Evolutionary conservation across 53 echinoderm and acorn worm species (phyloP), one percentile per base, ranked within the genome.

Genomic region (Zoroaster sp.): DNA sequence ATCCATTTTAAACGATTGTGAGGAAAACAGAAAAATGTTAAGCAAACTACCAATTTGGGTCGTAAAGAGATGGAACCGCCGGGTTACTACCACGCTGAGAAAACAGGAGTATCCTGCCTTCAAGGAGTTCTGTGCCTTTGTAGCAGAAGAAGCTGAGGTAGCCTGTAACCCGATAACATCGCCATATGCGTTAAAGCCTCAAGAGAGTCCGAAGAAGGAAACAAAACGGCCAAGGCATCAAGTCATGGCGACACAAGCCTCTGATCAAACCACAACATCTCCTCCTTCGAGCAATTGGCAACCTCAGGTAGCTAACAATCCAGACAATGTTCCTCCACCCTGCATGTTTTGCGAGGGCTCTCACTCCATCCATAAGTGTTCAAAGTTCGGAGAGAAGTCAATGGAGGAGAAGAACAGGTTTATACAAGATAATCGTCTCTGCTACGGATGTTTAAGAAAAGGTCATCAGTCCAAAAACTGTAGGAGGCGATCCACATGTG

Each of bases 161-260:
- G 94, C 87, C 11, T 80, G 88, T 55, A 92, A 94, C 39, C 91
- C 94, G 1, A 91, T 94, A 4, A 88, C 87, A 15, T 93, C 93
- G 7, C 35, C 88, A 1, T 43, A 44, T 10, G 88, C 75, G 1
- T 34, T 91, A 5, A 83, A 77, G 15, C 13, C 72, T 21, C 13
- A 8, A 17, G 40, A 37, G 40, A 72, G 17, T 5, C 40, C 10
- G 17, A 13, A n/a, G 2, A 72, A 17, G 40, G 72, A 72, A 5
- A 72, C 32, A 9, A 72, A 14, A 39, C 72, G 40, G 40, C n/a
- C n/a, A n/a, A n/a, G n/a, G n/a, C n/a, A n/a, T n/a, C n/a, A n/a
- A n/a, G n/a, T n/a, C n/a, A n/a, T 8, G 72, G 72, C 72, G 10
- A 72, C n/a, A 39, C 39, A 37, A 38, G 38, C 72, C 38, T 39